A percentile compares a stretch with the other conserved stretches of the same genome.
Evolutionary conservation across 35 echinoderm and acorn worm species (phyloP).

Genomic region (Diadema setosum): DNA sequence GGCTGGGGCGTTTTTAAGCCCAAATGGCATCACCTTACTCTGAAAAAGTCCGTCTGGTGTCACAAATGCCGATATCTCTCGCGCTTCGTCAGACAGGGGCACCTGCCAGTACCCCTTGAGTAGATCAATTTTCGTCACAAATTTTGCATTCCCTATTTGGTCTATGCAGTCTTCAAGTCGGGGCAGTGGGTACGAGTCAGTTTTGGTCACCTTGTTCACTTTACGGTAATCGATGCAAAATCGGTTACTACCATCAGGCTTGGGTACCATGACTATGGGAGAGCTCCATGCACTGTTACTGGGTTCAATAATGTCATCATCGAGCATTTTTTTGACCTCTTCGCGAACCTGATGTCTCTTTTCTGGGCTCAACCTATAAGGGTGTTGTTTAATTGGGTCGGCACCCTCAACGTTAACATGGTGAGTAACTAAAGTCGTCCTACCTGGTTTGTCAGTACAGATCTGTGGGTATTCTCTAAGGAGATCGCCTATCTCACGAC

Average conservation of each 20-base stretch:
- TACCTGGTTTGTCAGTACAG: constrained; percentile 56
- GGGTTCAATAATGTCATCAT: constrained; percentile 63
- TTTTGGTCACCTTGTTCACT: constrained; percentile 50
- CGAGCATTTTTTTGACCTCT: constrained; percentile 66
- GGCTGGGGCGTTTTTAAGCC: no score
- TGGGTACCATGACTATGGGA: no score
- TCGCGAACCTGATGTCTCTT: constrained; percentile 29
- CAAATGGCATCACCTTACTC: no score
- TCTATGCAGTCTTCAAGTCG: constrained; percentile 74
- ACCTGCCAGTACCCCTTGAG: constrained; percentile 55
- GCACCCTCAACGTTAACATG: constrained; percentile 44
- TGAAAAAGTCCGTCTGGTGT: no score
- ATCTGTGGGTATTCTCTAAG: no score
- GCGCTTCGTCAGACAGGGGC: constrained; percentile 2
- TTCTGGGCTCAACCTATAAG: constrained; percentile 53
- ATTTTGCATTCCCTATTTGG: constrained; percentile 50
- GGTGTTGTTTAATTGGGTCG: constrained; percentile 42
- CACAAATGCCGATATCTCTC: constrained; percentile 45
- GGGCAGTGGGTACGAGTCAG: constrained; percentile 79
- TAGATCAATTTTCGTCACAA: constrained; percentile 62
- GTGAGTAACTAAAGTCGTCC: constrained; percentile 15
- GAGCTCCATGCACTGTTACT: constrained; percentile 59
- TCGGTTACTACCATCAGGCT: no score
- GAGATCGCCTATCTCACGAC: no score
- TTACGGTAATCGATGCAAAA: constrained; percentile 72